Evolutionary conservation across 2,113 vertebrate genomes (phyloP).

Genomic region (Labeo catla): DNA sequence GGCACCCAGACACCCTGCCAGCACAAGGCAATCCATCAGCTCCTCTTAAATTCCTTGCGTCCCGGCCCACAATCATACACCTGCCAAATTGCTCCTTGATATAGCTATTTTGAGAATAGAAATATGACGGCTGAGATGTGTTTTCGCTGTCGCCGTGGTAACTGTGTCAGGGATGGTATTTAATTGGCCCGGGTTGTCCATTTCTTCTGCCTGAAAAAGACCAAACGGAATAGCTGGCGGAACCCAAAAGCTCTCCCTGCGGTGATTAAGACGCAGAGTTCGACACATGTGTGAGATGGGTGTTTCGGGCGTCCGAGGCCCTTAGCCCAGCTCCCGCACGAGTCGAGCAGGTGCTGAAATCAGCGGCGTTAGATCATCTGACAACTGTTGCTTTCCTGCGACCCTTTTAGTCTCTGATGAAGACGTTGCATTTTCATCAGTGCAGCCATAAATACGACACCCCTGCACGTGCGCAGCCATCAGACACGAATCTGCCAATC

Average conservation of each 20-base stretch:
- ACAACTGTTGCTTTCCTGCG: constrained; percentile 72
- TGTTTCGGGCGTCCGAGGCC: constrained; percentile 27
- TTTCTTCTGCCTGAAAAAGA: constrained; percentile 58
- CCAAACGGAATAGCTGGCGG: constrained; percentile 51
- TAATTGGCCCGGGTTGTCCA: constrained; percentile 66
- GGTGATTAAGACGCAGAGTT: constrained; percentile 52
- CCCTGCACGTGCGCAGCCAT: not conserved
- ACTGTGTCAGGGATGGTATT: constrained; percentile 65
- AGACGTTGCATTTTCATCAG: constrained; percentile 30
- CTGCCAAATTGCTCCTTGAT: constrained; percentile 64
- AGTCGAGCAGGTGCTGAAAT: constrained; percentile 70
- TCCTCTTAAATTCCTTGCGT: constrained; percentile 56
- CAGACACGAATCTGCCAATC: constrained; percentile 28
- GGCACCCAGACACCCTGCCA: constrained; percentile 43
- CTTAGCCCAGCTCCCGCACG: constrained; percentile 46
- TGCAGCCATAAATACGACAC: constrained; percentile 12
- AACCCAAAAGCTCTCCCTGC: constrained; percentile 48
- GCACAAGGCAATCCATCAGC: constrained; percentile 50
- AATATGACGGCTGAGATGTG: constrained; percentile 65
- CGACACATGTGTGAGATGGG: constrained; percentile 41
- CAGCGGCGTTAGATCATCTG: constrained; percentile 69
- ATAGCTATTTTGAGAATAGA: constrained; percentile 62
- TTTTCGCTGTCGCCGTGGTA: constrained; percentile 62
- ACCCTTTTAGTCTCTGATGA: constrained; percentile 39
- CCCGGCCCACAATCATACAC: constrained; percentile 59